A percentile compares a stretch with the other conserved stretches of the same genome.
Conservation (phyloP, 2,888 invertebrate genomes). For the Dichetophora obliterata region DNA sequence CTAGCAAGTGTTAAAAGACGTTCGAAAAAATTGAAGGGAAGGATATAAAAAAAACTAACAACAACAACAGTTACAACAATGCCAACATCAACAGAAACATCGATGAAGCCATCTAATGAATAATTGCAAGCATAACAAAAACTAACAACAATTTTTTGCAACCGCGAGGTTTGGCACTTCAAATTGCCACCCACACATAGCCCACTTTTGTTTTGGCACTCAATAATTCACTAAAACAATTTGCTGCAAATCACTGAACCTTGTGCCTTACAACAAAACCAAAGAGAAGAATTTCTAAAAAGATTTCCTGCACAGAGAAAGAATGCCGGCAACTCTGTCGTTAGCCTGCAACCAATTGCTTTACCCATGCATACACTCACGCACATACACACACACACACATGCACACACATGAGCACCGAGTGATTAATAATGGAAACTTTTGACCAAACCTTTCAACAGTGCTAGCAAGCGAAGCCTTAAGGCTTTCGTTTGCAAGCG, state of each 20-base stretch:
- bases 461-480: not conserved
- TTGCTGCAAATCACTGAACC: no score
- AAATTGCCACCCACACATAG: not conserved
- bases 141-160: not conserved
- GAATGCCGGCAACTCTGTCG: no score
- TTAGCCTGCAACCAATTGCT: no score
- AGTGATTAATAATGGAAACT: not conserved
- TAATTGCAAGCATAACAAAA: not conserved
- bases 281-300: not conserved
- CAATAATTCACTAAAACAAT: no score
- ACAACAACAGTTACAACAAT: not conserved
- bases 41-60: not conserved
- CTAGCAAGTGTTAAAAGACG: not conserved
- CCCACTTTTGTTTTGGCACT: no score
- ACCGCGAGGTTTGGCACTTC: not conserved
- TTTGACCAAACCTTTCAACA: not conserved
- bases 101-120: constrained; percentile 13
- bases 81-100: not conserved
- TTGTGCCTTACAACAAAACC: not conserved
- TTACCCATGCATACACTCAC: no score
- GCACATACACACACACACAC: no score
- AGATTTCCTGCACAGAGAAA: no score
- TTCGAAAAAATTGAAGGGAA: not conserved
- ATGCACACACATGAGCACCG: not conserved
- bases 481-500: not conserved